Conservation (phyloP, 2,888 invertebrate genomes). For the Drosophila mimetica region DNA sequence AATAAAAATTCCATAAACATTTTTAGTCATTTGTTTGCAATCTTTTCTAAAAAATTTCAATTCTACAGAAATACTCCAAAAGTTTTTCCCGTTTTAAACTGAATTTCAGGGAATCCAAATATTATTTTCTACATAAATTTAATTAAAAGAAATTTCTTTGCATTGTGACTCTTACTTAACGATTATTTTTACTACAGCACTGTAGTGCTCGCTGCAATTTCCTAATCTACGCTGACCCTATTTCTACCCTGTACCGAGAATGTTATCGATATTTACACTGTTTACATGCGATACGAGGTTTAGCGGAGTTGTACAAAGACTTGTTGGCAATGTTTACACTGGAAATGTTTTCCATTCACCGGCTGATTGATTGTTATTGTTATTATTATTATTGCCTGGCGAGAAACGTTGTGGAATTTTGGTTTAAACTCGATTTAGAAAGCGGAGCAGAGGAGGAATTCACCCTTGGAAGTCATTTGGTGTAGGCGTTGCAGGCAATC, state of each 20-base stretch:
- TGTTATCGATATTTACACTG: conserved; percentile 36
- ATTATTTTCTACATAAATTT: too few species aligned
- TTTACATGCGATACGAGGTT: conserved; percentile 26
- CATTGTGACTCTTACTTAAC: neutral
- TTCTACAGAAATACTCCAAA: too few species aligned
- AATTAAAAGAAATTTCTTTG: too few species aligned
- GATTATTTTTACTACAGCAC: neutral
- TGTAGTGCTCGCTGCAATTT: conserved; percentile 5
- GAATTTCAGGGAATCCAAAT: too few species aligned
- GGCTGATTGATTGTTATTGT: conserved; percentile 21
- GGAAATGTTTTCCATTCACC: conserved; percentile 14
- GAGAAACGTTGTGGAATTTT: neutral
- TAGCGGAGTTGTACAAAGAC: conserved; percentile 3
- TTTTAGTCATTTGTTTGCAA: too few species aligned
- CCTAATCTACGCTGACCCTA: conserved; percentile 33
- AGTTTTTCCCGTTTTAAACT: neutral
- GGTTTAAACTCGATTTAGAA: conserved; percentile 10
- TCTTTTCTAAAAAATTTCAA: too few species aligned
- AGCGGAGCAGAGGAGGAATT: neutral
- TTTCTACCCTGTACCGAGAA: conserved; percentile 12
- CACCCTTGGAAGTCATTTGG: conserved; percentile 9
- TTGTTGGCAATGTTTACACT: conserved; percentile 21
- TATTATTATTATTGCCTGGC: neutral
- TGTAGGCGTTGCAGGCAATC: conserved; percentile 24
- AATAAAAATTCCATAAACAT: too few species aligned